phyloP scores from a whole-genome alignment of 2,797 vertebrate species.

The Buphagus erythrorhynchus region DNA sequence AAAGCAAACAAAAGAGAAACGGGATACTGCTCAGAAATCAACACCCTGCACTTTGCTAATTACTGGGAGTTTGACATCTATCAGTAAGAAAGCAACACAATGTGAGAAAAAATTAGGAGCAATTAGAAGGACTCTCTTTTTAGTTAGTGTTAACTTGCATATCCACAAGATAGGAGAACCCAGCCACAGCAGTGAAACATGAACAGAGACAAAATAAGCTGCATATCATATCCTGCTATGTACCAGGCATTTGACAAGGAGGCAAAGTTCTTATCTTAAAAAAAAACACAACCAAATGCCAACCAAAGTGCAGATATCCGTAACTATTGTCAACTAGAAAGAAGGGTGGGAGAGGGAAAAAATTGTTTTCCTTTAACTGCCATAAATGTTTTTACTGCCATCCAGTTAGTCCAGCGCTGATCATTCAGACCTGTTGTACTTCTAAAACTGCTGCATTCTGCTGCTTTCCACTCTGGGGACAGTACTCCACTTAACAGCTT shows the following conservation, averaged over 20 bases:
- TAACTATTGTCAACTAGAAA: neutral
- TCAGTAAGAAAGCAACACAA: neutral
- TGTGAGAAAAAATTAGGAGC: neutral
- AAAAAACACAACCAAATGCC: neutral
- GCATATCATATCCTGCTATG: neutral
- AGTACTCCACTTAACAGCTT: neutral
- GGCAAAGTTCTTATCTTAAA: neutral
- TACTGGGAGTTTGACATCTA: neutral
- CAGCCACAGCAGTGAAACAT: neutral
- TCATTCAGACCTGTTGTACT: neutral
- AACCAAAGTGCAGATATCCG: neutral
- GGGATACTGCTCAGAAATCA: neutral
- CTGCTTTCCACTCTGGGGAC: neutral
- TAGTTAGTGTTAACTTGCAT: neutral
- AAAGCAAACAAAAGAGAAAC: neutral
- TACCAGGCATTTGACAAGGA: neutral
- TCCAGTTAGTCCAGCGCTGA: neutral
- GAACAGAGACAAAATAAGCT: neutral
- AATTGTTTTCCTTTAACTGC: neutral
- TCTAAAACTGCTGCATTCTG: neutral
- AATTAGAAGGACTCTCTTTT: neutral
- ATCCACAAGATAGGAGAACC: neutral
- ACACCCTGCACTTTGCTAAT: fast-evolving
- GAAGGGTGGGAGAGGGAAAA: neutral
- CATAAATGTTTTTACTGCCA: neutral